Evolutionary conservation across 2,888 invertebrate species (phyloP).

Genomic region (Dolichopus griseipennis): DNA sequence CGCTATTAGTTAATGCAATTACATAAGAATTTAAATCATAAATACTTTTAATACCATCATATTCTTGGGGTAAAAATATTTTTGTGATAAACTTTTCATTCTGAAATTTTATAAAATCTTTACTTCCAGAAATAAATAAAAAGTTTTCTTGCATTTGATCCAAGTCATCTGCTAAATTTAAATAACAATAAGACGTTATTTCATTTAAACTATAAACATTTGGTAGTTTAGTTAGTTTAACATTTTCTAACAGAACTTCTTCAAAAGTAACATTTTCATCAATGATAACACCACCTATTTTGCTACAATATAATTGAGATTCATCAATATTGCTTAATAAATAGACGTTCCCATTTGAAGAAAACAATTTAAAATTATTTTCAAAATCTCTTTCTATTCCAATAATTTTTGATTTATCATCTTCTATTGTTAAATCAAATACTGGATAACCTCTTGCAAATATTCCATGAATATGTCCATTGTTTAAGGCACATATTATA

Average conservation of each 20-base stretch:
- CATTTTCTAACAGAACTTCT: constrained; percentile 17
- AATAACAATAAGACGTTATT: constrained; percentile 24
- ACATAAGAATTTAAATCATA: constrained; percentile 34
- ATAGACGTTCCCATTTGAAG: constrained; percentile 37
- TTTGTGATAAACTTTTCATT: constrained; percentile 23
- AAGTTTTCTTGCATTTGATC: constrained; percentile 17
- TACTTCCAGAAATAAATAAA: constrained; percentile 26
- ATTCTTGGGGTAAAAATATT: constrained; percentile 28
- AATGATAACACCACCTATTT: constrained; percentile 27
- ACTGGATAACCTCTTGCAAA: constrained; percentile 36
- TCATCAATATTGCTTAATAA: constrained; percentile 33
- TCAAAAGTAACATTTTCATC: constrained; percentile 28
- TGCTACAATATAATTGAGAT: constrained; percentile 28
- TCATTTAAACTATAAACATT: constrained; percentile 25
- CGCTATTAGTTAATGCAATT: constrained; percentile 34
- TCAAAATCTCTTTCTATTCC: constrained; percentile 31
- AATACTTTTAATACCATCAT: constrained; percentile 33
- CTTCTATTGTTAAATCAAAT: constrained; percentile 33
- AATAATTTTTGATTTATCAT: constrained; percentile 36
- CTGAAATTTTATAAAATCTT: constrained; percentile 27
- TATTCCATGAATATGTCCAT: constrained; percentile 40
- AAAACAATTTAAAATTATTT: constrained; percentile 31
- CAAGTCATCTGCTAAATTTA: constrained; percentile 7
- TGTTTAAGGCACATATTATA: constrained; percentile 36
- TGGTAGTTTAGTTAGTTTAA: constrained; percentile 26